These are phyloP conservation scores for Orientallactaga sibirica DNA, from an alignment of 2,797 vertebrate genomes.

Conservation along the genomic window DNA sequence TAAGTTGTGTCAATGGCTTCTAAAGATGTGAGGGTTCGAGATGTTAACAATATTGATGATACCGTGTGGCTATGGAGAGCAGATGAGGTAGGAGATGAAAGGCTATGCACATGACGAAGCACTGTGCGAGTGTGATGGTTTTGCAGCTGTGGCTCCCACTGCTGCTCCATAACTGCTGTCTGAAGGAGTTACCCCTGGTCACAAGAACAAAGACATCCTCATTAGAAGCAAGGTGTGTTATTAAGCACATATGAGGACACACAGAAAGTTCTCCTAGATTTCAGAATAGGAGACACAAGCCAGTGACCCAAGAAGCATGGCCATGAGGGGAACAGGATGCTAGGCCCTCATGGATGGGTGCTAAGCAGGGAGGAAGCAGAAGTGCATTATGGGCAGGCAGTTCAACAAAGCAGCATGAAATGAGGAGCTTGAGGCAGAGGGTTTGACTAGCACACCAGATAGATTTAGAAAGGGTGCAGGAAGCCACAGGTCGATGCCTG, in stretches of 20 bases:
- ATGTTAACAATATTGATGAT: no score
- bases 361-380: not conserved
- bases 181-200: not conserved
- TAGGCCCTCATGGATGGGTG: not conserved
- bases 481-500: no score
- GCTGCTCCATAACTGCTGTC: not conserved
- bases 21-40: no score
- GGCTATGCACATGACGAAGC: not conserved
- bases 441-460: not conserved
- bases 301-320: not conserved
- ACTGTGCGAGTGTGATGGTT: not conserved
- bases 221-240: constrained; percentile 21
- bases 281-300: not conserved
- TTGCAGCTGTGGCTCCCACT: not conserved
- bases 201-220: not conserved
- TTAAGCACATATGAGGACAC: constrained; percentile 23
- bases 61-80: not conserved
- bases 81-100: not conserved
- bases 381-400: not conserved
- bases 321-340: not conserved
- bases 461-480: not conserved
- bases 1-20: no score
- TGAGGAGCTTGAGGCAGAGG: not conserved
- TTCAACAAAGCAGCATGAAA: not conserved
- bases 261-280: not conserved